phyloP scores from a whole-genome alignment of 2,888 invertebrate genomes.

The Prenolepis imparis region DNA sequence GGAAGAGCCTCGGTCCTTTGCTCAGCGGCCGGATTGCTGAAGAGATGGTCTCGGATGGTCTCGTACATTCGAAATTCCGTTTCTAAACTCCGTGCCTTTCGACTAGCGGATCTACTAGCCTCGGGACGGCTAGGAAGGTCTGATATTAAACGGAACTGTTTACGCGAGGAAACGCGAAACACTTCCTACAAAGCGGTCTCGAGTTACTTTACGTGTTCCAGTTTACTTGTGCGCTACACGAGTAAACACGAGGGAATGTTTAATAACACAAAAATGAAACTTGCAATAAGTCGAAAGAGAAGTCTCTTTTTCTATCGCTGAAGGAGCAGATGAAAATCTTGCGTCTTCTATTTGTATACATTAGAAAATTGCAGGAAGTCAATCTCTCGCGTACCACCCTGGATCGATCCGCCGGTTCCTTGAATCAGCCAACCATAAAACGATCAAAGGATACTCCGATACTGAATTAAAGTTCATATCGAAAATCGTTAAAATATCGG shows the following conservation, averaged over 20 bases:
- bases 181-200: constrained; percentile 14
- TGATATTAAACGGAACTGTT: constrained; percentile 41
- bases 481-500: neutral
- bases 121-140: neutral
- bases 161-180: neutral
- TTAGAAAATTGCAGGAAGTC: neutral
- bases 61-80: neutral
- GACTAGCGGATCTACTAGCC: neutral
- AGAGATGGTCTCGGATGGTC: constrained; percentile 19
- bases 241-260: constrained; percentile 18
- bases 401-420: neutral
- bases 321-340: neutral
- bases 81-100: constrained; percentile 16
- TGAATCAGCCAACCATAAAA: constrained; percentile 9
- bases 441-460: constrained; percentile 14
- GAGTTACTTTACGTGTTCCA: neutral
- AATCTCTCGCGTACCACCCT: neutral
- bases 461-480: constrained; percentile 6
- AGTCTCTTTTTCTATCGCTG: neutral
- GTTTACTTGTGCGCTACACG: neutral
- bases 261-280: neutral
- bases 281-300: neutral
- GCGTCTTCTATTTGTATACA: neutral
- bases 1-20: neutral
- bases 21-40: neutral